These are phyloP conservation scores for Caenorhabditis virilis DNA, from an alignment of 2,888 invertebrate genomes.

Conservation along the genomic window DNA sequence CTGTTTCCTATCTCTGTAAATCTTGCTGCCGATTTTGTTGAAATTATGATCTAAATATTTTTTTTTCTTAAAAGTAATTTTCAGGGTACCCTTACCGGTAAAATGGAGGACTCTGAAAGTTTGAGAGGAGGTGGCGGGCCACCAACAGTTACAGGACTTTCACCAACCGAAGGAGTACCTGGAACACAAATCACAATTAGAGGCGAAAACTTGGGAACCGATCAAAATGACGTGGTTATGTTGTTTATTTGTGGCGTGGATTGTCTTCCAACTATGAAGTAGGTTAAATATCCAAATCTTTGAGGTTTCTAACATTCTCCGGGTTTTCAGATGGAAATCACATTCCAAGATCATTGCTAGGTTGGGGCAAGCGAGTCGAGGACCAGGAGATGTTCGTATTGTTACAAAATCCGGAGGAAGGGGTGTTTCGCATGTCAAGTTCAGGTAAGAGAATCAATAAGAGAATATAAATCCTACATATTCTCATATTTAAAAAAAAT, in stretches of 20 bases:
- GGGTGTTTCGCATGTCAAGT: constrained; percentile 83
- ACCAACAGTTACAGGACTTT: constrained; percentile 84
- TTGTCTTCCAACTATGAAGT: constrained; percentile 82
- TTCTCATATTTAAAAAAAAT: no score
- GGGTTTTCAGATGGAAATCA: constrained; percentile 85
- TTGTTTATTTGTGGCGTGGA: constrained; percentile 93
- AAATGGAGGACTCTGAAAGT: constrained; percentile 19
- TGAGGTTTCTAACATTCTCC: no score
- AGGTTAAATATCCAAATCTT: no score
- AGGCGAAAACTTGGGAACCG: constrained; percentile 90
- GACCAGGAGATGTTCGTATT: constrained; percentile 80
- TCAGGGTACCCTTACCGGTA: no score
- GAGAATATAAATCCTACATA: no score
- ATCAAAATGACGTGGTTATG: constrained; percentile 79
- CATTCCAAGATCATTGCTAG: constrained; percentile 94
- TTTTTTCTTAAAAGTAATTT: no score
- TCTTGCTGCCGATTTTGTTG: no score
- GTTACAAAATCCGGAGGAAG: constrained; percentile 84
- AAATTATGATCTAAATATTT: no score
- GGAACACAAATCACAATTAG: constrained; percentile 71
- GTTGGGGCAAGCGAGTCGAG: constrained; percentile 86
- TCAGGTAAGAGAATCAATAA: no score
- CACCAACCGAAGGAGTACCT: constrained; percentile 81
- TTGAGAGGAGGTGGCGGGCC: constrained; percentile 15
- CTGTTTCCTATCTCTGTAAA: no score